Base-by-base conservation (phyloP, 2,888 invertebrate genomes). In the Tricholauxania praeusta region DNA sequence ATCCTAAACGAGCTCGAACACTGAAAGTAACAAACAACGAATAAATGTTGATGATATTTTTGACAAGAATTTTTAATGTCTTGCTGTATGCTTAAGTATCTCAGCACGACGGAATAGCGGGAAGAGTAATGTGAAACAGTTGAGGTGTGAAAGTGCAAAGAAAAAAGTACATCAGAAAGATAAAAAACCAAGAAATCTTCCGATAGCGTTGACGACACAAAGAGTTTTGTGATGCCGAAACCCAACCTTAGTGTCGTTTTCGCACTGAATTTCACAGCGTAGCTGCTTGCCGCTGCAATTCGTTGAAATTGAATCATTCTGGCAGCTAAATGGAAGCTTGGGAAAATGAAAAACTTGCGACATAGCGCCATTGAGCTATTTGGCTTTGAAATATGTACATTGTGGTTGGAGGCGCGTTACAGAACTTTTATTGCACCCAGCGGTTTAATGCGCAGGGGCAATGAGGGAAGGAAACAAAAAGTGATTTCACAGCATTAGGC, bases 41-140 rank as follows among this genome's bases (percentile, higher is more conserved):
- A 8, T 39, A 39, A n/a, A 39, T 63, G 63, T 48, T 63, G 63
- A 47, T 63, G 63, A 63, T 63, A 63, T 63, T 63, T 63, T 63
- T 63, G 63, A 63, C 63, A 63, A 63, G 12, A 17, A 19, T 17
- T 63, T 32, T 63, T 63, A 48, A 63, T 63, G 63, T 63, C 39
- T 47, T 63, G 63, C 63, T 19, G 19, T 39, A 62, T n/a, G 47
- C 32, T 47, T 47, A 19, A 63, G 48, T 17, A 12, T n/a, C 10
- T 47, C 12, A 48, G 12, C 47, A 63, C n/a, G n/a, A 12, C 15
- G 12, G 32, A 32, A 22, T 14, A 32, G 22, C 19, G 22, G 28
- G 8, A 39, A 62, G 17, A 39, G 39, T 10, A 39, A 7, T 39
- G 39, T 39, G 62, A 15, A 15, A 62, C 47, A 17, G n/a, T 47